phyloP scores from a whole-genome alignment of 2,797 vertebrate genomes.

The Vespertilio murinus region DNA sequence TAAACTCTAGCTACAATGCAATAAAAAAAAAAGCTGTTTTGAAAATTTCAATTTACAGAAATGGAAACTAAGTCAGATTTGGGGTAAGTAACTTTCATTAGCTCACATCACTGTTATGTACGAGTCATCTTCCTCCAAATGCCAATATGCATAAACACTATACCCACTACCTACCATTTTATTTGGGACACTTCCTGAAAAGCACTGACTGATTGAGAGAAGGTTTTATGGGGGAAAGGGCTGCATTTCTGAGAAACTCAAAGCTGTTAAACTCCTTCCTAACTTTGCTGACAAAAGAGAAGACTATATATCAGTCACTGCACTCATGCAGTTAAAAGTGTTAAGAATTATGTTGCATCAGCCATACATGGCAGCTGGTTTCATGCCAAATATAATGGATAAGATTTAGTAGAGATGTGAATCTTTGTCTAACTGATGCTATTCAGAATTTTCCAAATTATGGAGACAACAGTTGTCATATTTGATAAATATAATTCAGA shows the following conservation, averaged over 20 bases:
- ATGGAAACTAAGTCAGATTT: neutral
- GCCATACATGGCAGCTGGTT: neutral
- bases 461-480: neutral
- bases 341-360: neutral
- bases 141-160: neutral
- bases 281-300: neutral
- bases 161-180: neutral
- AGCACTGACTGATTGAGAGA: neutral
- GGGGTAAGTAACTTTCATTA: neutral
- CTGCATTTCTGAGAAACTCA: neutral
- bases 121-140: neutral
- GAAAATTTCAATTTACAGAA: neutral
- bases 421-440: neutral
- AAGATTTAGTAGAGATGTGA: neutral
- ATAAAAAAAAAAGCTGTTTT: neutral
- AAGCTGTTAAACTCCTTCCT: neutral
- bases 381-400: neutral
- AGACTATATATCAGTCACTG: neutral
- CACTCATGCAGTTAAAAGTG: neutral
- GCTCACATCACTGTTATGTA: neutral
- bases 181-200: neutral
- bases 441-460: neutral
- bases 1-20: neutral
- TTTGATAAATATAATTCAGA: constrained; percentile 29
- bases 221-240: neutral